Evolutionary conservation across 2,888 invertebrate genomes (phyloP).

Genomic region (Acrocyrtus sp.): DNA sequence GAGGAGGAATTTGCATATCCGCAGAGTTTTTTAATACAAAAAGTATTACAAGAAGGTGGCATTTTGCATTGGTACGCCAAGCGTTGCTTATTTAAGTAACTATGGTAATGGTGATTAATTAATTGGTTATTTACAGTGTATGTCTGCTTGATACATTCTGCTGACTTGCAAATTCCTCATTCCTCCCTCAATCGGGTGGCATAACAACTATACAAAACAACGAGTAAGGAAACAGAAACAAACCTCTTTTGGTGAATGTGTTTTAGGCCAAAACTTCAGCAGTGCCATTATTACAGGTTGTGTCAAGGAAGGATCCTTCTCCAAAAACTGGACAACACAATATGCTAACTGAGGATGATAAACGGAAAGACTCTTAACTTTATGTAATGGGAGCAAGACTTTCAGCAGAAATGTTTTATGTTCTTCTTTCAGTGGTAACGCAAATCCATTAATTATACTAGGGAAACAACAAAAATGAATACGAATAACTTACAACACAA

Average conservation of each 20-base stretch:
- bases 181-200: too few species aligned
- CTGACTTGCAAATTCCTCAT: too few species aligned
- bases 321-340: slow-evolving; percentile 98
- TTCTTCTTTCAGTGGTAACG: slow-evolving; percentile 96
- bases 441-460: slow-evolving; percentile 99
- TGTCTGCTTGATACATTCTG: too few species aligned
- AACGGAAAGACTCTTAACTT: slow-evolving; percentile 93
- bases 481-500: too few species aligned
- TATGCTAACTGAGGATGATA: slow-evolving; percentile 90
- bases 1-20: too few species aligned
- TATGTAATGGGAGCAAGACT: slow-evolving; percentile 94
- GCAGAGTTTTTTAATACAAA: too few species aligned
- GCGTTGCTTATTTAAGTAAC: too few species aligned
- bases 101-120: too few species aligned
- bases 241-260: slow-evolving; percentile 96
- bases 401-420: slow-evolving; percentile 97
- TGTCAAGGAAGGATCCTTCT: slow-evolving; percentile 95
- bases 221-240: slow-evolving; percentile 14
- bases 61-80: too few species aligned
- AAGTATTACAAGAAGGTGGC: too few species aligned
- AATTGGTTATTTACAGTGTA: too few species aligned
- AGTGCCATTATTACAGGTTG: slow-evolving; percentile 94
- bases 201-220: too few species aligned
- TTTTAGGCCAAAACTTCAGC: slow-evolving; percentile 98
- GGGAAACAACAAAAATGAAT: slow-evolving; percentile 58